Evolutionary conservation across 1,140 invertebrate genomes (phyloP), one percentile per base, ranked within the genome.

Genomic region (Dryas iulia): DNA sequence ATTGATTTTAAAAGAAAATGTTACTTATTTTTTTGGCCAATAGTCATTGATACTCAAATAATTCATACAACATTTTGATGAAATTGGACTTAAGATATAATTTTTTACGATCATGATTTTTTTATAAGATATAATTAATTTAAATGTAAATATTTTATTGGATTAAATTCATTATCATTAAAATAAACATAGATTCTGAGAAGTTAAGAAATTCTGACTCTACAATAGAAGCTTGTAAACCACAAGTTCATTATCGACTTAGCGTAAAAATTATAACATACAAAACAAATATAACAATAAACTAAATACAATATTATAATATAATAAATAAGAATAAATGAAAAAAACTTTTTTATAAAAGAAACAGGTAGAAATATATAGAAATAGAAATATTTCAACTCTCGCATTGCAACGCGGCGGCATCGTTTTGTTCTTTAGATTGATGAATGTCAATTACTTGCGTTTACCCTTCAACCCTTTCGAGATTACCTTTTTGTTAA

Each of bases 371-470:
- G 8, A 47, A 14, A 8, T 21, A 5, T 47, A 47, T 5, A 21
- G 39, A 47, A 47, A 47, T 10, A 47, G 39, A 47, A 47, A 47
- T 47, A 47, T 21, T 47, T 14, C 18, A 47, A 21, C 18, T 8
- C 8, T 47, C 14, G 2, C 18, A 47, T 47, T 21, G 39, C 1
- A 47, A 47, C 39, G 39, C 39, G 39, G 39, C 39, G 39, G 39
- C 39, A 47, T 57, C 61, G 52, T 64, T 64, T 64, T 56, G 52
- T 35, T 64, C 24, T 10, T 21, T 64, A 33, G 61, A 64, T 64
- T 64, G 61, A 64, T 54, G 61, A 33, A 26, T 64, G 53, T 64
- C 61, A 64, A 64, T 64, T 64, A 54, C 47, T 54, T 11, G 28
- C 28, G 24, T 64, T 56, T 64, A 53, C 47, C 61, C 39, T 56